These are phyloP conservation scores for Tamias sibiricus DNA, from an alignment of 2,113 vertebrate genomes.

Conservation along the genomic window DNA sequence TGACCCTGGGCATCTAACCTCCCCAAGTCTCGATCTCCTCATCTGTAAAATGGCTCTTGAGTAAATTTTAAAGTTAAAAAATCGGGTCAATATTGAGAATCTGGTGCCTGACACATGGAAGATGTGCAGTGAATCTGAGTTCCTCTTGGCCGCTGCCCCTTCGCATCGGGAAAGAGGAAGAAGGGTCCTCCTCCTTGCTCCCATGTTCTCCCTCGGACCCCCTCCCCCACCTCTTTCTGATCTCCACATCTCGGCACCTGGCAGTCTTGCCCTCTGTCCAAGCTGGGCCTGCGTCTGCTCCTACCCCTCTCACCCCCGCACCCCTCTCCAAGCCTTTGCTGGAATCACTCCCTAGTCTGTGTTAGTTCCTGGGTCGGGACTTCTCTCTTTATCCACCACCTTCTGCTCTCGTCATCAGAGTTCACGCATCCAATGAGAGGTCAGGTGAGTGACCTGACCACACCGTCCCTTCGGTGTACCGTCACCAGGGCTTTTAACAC, in stretches of 20 bases:
- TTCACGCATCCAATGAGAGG: background rate
- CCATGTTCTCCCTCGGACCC: background rate
- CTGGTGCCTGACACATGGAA: background rate
- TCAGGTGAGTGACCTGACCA: background rate
- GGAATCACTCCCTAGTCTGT: background rate
- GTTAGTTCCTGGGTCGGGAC: accelerated
- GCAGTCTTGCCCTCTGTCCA: background rate
- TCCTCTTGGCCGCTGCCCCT: background rate
- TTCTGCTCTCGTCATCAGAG: too few species aligned
- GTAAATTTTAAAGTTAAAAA: background rate
- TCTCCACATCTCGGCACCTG: background rate
- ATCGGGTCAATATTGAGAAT: background rate
- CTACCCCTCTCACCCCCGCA: too few species aligned
- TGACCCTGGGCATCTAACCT: background rate
- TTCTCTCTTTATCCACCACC: background rate
- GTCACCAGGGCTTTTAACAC: background rate
- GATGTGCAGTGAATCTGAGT: background rate
- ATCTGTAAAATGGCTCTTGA: background rate
- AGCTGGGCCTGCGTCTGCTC: background rate
- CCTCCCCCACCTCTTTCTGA: background rate
- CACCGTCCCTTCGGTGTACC: background rate
- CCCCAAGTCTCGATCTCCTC: background rate
- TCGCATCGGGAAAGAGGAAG: background rate
- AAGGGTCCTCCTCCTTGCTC: background rate
- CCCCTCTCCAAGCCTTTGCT: background rate